Conservation (phyloP, 2,888 invertebrate genomes). For the Adelphocoris suturalis region DNA sequence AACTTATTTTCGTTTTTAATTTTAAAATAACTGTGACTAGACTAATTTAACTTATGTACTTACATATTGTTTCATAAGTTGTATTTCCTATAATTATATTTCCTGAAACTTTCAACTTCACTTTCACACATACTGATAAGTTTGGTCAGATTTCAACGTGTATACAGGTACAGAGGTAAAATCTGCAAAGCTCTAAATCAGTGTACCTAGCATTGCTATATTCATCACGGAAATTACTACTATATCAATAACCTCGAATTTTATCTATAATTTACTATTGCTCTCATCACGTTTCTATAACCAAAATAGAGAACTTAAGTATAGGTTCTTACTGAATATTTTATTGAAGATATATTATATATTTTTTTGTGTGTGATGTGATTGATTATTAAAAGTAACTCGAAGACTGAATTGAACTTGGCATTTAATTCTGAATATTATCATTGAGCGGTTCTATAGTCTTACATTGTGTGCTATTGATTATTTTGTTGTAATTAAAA, state of each 20-base stretch:
- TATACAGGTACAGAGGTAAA: too few relatives aligned
- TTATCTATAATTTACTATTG: background rate
- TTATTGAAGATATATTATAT: background rate
- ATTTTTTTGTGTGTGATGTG: background rate
- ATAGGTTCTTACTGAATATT: background rate
- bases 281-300: background rate
- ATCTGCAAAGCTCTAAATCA: too few relatives aligned
- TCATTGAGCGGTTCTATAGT: background rate
- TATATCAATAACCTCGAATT: background rate
- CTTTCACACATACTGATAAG: too few relatives aligned
- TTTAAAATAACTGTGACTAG: too few relatives aligned
- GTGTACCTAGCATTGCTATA: too few relatives aligned
- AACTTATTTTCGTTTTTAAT: too few relatives aligned
- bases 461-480: slow-evolving; percentile 16
- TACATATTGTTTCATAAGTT: too few relatives aligned
- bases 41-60: too few relatives aligned
- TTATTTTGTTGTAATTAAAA: slow-evolving; percentile 40
- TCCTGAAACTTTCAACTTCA: too few relatives aligned
- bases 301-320: background rate
- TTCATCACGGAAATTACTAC: background rate
- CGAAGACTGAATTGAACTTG: slow-evolving; percentile 24
- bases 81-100: too few relatives aligned
- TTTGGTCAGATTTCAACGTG: too few relatives aligned
- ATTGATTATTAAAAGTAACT: slow-evolving; percentile 14
- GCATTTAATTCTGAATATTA: slow-evolving; percentile 23